phyloP scores from a whole-genome alignment of 2,797 vertebrate genomes.

The Oreochromis mossambicus region DNA sequence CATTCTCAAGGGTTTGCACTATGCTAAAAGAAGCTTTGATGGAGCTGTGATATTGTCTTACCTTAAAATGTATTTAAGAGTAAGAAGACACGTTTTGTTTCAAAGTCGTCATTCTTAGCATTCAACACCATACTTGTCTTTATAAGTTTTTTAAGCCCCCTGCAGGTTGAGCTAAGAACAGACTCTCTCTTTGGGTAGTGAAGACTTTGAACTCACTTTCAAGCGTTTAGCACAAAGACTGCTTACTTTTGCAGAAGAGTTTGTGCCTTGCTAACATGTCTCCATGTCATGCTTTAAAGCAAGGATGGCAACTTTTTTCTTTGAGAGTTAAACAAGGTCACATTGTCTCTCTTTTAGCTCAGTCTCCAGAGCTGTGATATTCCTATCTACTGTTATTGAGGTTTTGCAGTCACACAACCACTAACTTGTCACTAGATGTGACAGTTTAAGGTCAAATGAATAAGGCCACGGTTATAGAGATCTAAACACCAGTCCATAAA shows the following conservation, averaged over 20 bases:
- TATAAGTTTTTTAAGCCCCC: not conserved
- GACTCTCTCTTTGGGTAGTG: not conserved
- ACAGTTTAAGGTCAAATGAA: not conserved
- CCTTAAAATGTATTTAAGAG: not conserved
- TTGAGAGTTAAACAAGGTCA: not conserved
- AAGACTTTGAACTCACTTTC: not conserved
- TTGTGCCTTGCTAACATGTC: not conserved
- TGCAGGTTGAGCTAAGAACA: not conserved
- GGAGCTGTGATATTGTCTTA: not conserved
- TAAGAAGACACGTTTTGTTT: not conserved
- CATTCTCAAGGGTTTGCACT: not conserved
- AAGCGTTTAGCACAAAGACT: not conserved
- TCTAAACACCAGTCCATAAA: not conserved
- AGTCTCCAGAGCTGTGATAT: not conserved
- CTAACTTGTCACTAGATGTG: not conserved
- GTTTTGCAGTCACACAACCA: not conserved
- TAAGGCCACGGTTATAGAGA: not conserved
- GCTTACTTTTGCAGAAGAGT: not conserved
- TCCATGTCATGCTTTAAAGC: not conserved
- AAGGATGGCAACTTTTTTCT: not conserved
- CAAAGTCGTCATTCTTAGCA: not conserved
- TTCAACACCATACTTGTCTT: not conserved
- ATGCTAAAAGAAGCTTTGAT: not conserved
- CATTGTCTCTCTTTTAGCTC: not conserved
- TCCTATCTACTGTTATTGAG: not conserved